Percentiles rank a stretch among this genome's conserved stretches.
Evolutionary conservation across 2,888 invertebrate species (phyloP).

Genomic region (Sarcophaga caerulescens): DNA sequence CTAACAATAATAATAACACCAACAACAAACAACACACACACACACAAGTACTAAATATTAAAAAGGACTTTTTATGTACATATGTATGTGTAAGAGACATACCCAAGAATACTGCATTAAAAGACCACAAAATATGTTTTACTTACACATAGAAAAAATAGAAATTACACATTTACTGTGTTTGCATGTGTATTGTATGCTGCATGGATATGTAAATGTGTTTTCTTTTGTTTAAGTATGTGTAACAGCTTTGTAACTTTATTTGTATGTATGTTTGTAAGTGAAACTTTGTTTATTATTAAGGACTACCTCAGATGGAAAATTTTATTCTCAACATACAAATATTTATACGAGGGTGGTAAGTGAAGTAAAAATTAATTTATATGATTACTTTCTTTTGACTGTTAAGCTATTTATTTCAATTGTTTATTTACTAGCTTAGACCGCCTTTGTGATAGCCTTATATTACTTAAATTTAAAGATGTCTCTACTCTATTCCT

Average conservation of each 20-base stretch:
- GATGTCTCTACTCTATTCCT: no score
- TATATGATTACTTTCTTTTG: no score
- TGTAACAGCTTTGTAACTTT: background rate
- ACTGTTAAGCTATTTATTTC: no score
- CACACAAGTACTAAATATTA: background rate
- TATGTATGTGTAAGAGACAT: background rate
- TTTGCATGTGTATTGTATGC: background rate
- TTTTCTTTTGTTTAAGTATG: background rate
- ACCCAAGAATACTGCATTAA: conserved; percentile 59
- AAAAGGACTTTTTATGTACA: background rate
- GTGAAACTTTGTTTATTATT: conserved; percentile 43
- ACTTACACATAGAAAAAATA: conserved; percentile 16
- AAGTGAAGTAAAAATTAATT: no score
- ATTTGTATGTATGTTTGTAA: background rate
- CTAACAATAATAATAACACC: conserved; percentile 33
- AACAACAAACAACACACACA: background rate
- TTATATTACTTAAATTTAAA: no score
- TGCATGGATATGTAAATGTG: background rate
- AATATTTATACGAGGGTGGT: no score
- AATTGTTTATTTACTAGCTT: no score
- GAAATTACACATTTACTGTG: conserved; percentile 1
- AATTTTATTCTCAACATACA: background rate
- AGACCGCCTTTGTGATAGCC: no score
- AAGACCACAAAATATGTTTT: conserved; percentile 57
- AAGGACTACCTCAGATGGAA: conserved; percentile 2